Conservation (phyloP, 2,113 vertebrate genomes). For the Pogona vitticeps region DNA sequence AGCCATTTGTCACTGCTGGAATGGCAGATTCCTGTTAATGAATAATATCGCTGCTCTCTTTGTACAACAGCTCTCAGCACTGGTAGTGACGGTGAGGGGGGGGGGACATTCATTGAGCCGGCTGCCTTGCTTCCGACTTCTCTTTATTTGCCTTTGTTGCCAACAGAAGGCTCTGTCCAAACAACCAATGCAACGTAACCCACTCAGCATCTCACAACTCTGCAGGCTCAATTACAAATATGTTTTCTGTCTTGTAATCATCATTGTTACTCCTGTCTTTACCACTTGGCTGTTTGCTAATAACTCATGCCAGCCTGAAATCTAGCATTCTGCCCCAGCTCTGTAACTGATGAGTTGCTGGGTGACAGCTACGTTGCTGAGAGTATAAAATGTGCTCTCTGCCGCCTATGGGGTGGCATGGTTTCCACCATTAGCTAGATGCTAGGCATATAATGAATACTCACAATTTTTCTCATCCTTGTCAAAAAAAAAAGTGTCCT, state of each 20-base stretch:
- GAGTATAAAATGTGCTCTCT: neutral
- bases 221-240: neutral
- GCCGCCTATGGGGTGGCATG: neutral
- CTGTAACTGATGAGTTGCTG: neutral
- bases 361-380: neutral
- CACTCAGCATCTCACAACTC: neutral
- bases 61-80: constrained; percentile 63
- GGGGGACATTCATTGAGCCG: constrained; percentile 12
- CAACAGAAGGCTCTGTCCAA: neutral
- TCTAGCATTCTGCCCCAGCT: neutral
- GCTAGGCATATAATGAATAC: neutral
- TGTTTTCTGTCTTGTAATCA: constrained; percentile 16
- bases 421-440: neutral
- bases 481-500: too few relatives aligned
- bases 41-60: constrained; percentile 81
- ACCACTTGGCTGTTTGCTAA: neutral
- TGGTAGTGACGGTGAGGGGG: neutral
- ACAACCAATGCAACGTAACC: neutral
- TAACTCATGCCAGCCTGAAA: neutral
- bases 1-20: constrained; percentile 92
- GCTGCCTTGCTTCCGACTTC: neutral
- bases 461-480: too few relatives aligned
- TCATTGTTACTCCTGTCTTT: neutral
- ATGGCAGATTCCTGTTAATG: constrained; percentile 94
- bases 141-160: constrained; percentile 39